Conservation (phyloP, 2,888 invertebrate genomes). For the Smittia sp. region DNA sequence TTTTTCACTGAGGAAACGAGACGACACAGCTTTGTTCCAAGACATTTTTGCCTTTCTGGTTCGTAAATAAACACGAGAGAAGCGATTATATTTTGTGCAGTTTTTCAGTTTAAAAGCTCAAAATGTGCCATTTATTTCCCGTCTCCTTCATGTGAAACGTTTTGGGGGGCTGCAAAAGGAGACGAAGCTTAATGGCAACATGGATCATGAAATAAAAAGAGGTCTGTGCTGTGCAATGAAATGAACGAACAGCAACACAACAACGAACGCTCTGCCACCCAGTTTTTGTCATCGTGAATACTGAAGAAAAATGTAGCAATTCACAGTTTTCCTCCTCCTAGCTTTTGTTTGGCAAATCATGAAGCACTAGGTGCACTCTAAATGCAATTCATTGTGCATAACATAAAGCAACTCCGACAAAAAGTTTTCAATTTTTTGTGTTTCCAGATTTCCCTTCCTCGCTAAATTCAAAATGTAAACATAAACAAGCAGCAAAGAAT, state of each 20-base stretch:
- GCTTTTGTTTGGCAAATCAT: not conserved
- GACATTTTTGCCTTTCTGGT: slow-evolving; percentile 4
- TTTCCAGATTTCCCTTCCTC: not conserved
- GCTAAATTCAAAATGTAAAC: slow-evolving; percentile 15
- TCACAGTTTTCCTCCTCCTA: not conserved
- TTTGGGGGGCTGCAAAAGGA: not conserved
- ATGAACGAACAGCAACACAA: not conserved
- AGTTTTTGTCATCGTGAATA: too few species aligned
- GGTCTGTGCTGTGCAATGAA: not conserved
- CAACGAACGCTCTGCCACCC: too few species aligned
- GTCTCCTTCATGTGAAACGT: not conserved
- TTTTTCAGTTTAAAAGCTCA: slow-evolving; percentile 9
- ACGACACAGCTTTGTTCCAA: not conserved
- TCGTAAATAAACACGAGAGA: not conserved
- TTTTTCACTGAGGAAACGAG: not conserved
- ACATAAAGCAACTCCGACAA: not conserved
- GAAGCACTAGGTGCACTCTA: not conserved
- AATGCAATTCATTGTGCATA: slow-evolving; percentile 12
- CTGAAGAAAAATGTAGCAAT: too few species aligned
- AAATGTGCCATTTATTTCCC: slow-evolving; percentile 23
- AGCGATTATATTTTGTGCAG: slow-evolving; percentile 1
- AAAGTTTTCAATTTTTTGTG: not conserved
- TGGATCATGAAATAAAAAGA: not conserved
- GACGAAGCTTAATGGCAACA: slow-evolving; percentile 1
- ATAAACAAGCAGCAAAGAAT: not conserved